Percentiles rank a stretch among this genome's conserved stretches.
phyloP scores from a whole-genome alignment of 2,888 invertebrate genomes.

The Phalera bucephala region DNA sequence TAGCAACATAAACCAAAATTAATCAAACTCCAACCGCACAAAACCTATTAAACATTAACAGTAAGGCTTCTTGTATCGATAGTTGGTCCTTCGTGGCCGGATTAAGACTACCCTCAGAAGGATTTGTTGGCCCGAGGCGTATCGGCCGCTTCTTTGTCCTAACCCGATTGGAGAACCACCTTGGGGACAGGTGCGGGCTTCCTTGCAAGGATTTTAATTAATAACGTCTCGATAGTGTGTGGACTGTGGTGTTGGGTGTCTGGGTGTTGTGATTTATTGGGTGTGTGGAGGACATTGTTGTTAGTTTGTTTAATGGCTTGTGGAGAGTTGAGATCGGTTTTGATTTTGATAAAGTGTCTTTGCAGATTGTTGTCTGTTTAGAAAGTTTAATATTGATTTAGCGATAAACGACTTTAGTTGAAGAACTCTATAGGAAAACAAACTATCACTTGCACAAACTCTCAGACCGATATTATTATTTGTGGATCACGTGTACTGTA shows the following conservation, averaged over 20 bases:
- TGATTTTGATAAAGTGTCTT: too few species aligned
- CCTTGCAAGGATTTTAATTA: slow-evolving; percentile 74
- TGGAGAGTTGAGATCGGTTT: too few species aligned
- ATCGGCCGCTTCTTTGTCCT: slow-evolving; percentile 60
- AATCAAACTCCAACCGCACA: slow-evolving; percentile 30
- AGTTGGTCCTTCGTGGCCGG: slow-evolving; percentile 57
- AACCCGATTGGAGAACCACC: slow-evolving; percentile 55
- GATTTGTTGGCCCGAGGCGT: slow-evolving; percentile 65
- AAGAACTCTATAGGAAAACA: too few species aligned
- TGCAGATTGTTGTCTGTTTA: too few species aligned
- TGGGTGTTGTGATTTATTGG: slow-evolving; percentile 24
- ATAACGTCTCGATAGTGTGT: slow-evolving; percentile 73
- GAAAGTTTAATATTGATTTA: too few species aligned
- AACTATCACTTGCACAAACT: too few species aligned
- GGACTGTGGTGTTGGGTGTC: slow-evolving; percentile 57
- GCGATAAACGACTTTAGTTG: too few species aligned
- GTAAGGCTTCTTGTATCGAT: slow-evolving; percentile 64
- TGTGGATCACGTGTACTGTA: too few species aligned
- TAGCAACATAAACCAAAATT: slow-evolving; percentile 19
- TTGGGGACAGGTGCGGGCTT: slow-evolving; percentile 74
- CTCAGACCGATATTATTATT: too few species aligned
- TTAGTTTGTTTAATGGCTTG: slow-evolving; percentile 26
- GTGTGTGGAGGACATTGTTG: too few species aligned
- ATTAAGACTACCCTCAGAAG: slow-evolving; percentile 65
- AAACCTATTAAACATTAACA: slow-evolving; percentile 45